Conservation (phyloP, 2,888 invertebrate species). For the Eristalis arbustorum region DNA sequence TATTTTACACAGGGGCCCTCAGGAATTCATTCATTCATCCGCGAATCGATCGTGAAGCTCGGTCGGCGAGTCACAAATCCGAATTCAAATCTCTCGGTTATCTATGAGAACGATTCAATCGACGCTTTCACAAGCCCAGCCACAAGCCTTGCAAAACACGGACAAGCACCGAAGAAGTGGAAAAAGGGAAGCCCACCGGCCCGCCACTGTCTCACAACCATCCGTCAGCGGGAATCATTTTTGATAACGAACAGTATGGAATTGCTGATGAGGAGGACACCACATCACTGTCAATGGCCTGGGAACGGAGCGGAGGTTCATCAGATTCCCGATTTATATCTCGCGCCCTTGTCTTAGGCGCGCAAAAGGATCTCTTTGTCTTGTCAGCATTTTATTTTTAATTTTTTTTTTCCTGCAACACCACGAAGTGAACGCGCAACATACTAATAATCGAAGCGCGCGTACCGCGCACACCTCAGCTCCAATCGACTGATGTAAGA, state of each 20-base stretch:
- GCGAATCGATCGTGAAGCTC: neutral
- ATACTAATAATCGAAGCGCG: conserved; percentile 56
- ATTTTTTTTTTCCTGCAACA: conserved; percentile 60
- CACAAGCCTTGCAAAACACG: neutral
- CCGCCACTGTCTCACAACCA: neutral
- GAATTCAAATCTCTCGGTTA: conserved; percentile 8
- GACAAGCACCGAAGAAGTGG: conserved; percentile 7
- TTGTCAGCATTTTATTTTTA: conserved; percentile 33
- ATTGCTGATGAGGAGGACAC: conserved; percentile 57
- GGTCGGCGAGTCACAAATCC: conserved; percentile 1
- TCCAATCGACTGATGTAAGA: conserved; percentile 59
- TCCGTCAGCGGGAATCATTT: conserved; percentile 13
- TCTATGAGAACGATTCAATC: conserved; percentile 62
- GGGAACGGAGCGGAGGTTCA: conserved; percentile 39
- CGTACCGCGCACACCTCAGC: conserved; percentile 21
- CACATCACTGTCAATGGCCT: conserved; percentile 25
- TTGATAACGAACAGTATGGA: conserved; percentile 62
- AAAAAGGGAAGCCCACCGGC: neutral
- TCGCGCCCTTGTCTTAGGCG: conserved; percentile 56
- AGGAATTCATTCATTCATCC: conserved; percentile 48
- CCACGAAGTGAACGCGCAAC: conserved; percentile 35
- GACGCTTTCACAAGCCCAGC: conserved; percentile 33
- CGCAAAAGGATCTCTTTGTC: conserved; percentile 29
- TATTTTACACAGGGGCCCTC: conserved; percentile 23
- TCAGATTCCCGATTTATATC: conserved; percentile 63